A percentile compares a stretch with the other conserved stretches of the same genome.
Conservation (phyloP, 2,888 invertebrate species). For the Himalopsyche tibetana region DNA sequence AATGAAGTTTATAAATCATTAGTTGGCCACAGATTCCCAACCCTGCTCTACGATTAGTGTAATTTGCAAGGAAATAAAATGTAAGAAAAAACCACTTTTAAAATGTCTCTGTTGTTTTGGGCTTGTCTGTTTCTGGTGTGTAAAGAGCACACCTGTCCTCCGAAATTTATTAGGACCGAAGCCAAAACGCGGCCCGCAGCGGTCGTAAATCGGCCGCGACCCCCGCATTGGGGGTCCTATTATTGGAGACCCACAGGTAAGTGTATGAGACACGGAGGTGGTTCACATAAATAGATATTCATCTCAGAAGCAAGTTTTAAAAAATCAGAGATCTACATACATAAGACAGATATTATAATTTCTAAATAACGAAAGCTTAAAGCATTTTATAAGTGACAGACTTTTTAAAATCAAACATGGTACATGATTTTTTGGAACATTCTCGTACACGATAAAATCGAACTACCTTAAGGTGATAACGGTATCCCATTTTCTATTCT, state of each 20-base stretch:
- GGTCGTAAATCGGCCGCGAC: slow-evolving; percentile 16
- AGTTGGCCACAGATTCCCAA: too few species aligned
- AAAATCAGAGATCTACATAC: neutral
- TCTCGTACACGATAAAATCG: too few species aligned
- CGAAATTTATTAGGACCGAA: slow-evolving; percentile 26
- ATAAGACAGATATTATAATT: neutral
- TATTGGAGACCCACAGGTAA: slow-evolving; percentile 16
- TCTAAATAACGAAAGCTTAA: too few species aligned
- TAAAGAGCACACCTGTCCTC: slow-evolving; percentile 30
- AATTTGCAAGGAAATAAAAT: too few species aligned
- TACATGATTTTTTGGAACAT: too few species aligned
- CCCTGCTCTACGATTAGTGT: too few species aligned
- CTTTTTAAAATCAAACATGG: too few species aligned
- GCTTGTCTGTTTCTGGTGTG: neutral
- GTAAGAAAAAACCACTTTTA: too few species aligned
- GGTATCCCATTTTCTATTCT: too few species aligned
- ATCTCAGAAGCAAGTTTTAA: neutral
- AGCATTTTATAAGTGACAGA: too few species aligned
- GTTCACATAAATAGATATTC: neutral
- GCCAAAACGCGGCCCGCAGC: slow-evolving; percentile 34
- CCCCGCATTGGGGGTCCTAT: slow-evolving; percentile 10
- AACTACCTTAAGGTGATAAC: too few species aligned
- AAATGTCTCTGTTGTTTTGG: neutral
- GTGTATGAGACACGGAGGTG: neutral
- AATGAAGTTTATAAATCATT: too few species aligned